Conservation (phyloP, 2,797 vertebrate genomes). For the Clarias pachynema region DNA sequence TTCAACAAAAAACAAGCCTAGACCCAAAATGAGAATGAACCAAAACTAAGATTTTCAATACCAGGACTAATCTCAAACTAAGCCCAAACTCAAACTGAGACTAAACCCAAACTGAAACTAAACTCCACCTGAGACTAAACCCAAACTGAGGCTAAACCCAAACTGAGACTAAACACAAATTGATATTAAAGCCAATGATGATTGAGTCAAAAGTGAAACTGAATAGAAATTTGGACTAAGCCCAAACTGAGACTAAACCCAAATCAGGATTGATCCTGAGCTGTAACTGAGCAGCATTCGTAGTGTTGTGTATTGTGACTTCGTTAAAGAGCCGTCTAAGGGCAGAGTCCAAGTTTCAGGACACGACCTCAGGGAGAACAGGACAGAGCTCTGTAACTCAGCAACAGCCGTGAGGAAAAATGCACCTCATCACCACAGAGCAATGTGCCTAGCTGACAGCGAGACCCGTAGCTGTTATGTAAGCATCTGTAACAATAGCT, state of each 20-base stretch:
- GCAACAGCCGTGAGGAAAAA: conserved; percentile 37
- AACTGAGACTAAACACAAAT: neutral
- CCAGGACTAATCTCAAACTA: neutral
- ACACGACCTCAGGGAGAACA: neutral
- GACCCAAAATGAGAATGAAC: neutral
- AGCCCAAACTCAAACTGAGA: neutral
- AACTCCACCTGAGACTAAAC: too few relatives aligned
- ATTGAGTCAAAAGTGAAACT: neutral
- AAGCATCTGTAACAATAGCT: conserved; percentile 28
- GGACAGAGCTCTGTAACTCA: conserved; percentile 21
- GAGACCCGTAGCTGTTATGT: conserved; percentile 13
- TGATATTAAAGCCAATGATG: too few relatives aligned
- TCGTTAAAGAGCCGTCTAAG: neutral
- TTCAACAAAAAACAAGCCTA: too few relatives aligned
- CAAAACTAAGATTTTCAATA: neutral
- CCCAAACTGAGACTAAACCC: neutral
- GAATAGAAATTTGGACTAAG: neutral
- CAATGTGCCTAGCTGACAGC: conserved; percentile 11
- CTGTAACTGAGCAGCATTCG: neutral
- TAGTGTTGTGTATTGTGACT: neutral
- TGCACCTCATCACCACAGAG: conserved; percentile 29
- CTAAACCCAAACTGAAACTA: neutral
- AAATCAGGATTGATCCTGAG: neutral
- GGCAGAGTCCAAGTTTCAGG: neutral
- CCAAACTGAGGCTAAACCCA: neutral